phyloP scores from a whole-genome alignment of 2,113 vertebrate species.

The Grammomys dolichurus region DNA sequence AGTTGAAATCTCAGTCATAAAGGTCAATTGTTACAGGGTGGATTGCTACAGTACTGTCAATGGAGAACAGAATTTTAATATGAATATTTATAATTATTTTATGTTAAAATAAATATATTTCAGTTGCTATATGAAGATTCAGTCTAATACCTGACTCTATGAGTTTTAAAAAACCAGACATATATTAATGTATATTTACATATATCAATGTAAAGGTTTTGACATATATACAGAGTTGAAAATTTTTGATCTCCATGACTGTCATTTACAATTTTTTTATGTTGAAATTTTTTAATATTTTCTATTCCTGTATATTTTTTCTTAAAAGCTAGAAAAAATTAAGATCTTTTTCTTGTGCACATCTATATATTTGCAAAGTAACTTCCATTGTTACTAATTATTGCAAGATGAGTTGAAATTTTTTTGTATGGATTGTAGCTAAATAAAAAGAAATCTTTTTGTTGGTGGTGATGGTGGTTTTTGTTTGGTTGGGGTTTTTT shows the following conservation, averaged over 20 bases:
- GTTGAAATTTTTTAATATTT: slow-evolving; percentile 33
- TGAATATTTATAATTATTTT: background rate
- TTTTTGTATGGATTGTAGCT: slow-evolving; percentile 31
- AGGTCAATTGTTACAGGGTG: background rate
- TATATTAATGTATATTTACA: background rate
- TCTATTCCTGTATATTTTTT: background rate
- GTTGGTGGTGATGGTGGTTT: too few species aligned
- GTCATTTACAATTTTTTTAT: background rate
- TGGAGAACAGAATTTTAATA: background rate
- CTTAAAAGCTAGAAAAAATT: background rate
- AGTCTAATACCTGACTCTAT: background rate
- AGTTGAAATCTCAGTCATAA: background rate
- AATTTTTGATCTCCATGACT: background rate
- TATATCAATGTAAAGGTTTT: background rate
- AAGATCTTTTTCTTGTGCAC: background rate
- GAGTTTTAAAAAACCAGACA: background rate
- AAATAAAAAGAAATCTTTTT: background rate
- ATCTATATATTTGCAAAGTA: background rate
- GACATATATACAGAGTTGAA: background rate
- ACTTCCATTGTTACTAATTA: background rate
- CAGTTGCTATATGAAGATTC: background rate
- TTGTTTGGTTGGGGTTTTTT: too few species aligned
- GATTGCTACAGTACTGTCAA: background rate
- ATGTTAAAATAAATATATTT: background rate
- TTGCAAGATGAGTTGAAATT: slow-evolving; percentile 51